A percentile compares a stretch with the other conserved stretches of the same genome.
phyloP scores from a whole-genome alignment of 2,113 vertebrate genomes.

The Anarhynchus alexandrinus region DNA sequence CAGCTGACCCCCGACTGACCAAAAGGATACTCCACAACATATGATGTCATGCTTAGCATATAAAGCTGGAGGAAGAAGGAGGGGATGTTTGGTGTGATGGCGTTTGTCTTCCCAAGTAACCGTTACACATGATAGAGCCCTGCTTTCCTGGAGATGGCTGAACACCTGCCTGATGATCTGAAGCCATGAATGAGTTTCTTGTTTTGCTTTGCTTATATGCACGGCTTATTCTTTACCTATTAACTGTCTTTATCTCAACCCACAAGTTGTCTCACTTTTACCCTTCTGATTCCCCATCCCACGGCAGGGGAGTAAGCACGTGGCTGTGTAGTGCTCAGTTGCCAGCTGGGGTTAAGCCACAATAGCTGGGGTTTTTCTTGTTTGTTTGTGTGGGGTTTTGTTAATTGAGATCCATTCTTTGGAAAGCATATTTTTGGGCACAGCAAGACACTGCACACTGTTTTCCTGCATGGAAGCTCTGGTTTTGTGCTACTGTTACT shows the following conservation, averaged over 20 bases:
- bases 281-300: not conserved
- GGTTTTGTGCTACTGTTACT: not conserved
- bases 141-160: not conserved
- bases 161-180: not conserved
- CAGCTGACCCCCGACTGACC: not conserved
- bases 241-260: not conserved
- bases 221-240: not conserved
- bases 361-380: accelerated
- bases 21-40: not conserved
- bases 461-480: not conserved
- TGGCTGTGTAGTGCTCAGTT: not conserved
- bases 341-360: not conserved
- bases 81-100: not conserved
- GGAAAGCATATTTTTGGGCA: accelerated
- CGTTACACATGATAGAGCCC: not conserved
- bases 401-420: not conserved
- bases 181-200: not conserved
- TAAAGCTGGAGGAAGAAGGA: not conserved
- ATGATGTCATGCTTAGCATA: not conserved
- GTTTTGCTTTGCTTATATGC: not conserved
- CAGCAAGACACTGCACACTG: too few species aligned
- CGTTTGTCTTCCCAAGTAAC: not conserved
- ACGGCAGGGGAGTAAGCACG: not conserved
- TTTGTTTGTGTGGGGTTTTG: not conserved
- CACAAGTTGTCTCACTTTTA: not conserved